Evolutionary conservation across 1,140 invertebrate genomes (phyloP).

Genomic region (Drosophila pallidifrons): DNA sequence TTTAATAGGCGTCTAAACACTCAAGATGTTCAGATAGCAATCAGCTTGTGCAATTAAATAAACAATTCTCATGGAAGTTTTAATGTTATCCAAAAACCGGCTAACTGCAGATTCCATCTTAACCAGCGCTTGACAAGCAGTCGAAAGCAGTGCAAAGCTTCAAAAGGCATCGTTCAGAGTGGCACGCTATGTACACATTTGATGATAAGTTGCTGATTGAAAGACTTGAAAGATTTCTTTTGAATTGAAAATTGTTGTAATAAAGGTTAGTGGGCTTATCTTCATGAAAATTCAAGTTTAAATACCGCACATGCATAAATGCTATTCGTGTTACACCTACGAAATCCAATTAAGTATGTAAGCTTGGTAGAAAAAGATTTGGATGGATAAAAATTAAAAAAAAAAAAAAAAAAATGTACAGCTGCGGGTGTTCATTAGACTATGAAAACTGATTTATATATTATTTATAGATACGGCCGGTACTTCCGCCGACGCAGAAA

Average conservation of each 20-base stretch:
- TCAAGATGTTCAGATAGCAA: neutral
- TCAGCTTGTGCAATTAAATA: conserved; percentile 8
- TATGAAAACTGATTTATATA: conserved; percentile 24
- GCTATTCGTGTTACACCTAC: conserved; percentile 12
- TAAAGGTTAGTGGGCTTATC: neutral
- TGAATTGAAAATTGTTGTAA: conserved; percentile 1
- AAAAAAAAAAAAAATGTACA: neutral
- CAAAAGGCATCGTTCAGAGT: neutral
- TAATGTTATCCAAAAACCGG: neutral
- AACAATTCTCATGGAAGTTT: neutral
- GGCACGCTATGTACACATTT: neutral
- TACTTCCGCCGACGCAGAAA: conserved; percentile 20
- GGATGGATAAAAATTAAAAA: neutral
- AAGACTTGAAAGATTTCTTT: neutral
- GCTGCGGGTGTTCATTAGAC: conserved; percentile 8
- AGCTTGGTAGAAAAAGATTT: neutral
- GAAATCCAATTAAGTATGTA: neutral
- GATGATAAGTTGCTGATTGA: neutral
- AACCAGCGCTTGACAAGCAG: neutral
- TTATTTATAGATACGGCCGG: conserved; percentile 21
- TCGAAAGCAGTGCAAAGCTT: conserved; percentile 12
- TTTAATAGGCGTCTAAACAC: neutral
- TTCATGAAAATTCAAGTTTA: conserved; percentile 8
- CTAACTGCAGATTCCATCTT: neutral
- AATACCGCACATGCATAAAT: neutral